Conservation (phyloP, 1,140 invertebrate genomes). For the Leptopilina boulardi region DNA sequence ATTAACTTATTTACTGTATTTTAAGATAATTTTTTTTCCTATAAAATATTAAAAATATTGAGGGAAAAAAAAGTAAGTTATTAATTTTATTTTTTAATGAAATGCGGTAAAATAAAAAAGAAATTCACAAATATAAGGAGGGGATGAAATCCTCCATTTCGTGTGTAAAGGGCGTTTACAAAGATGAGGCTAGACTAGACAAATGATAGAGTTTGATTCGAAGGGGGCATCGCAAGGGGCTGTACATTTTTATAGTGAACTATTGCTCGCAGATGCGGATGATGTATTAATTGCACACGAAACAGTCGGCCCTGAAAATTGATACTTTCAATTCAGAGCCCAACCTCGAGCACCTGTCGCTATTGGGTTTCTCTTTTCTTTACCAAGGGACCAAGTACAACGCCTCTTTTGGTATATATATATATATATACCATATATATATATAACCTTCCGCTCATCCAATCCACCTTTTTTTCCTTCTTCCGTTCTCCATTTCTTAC, state of each 20-base stretch:
- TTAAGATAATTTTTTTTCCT: too few relatives aligned
- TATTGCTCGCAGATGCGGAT: slow-evolving; percentile 42
- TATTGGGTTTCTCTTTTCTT: slow-evolving; percentile 25
- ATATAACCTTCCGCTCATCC: slow-evolving; percentile 24
- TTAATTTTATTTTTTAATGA: background rate
- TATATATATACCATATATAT: background rate
- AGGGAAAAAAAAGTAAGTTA: background rate
- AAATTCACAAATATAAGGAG: too few relatives aligned
- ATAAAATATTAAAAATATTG: too few relatives aligned
- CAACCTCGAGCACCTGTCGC: slow-evolving; percentile 51
- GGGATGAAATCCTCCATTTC: slow-evolving; percentile 5
- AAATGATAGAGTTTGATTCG: slow-evolving; percentile 51
- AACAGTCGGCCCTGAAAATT: slow-evolving; percentile 60
- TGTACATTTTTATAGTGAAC: slow-evolving; percentile 29
- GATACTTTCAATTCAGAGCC: slow-evolving; percentile 50
- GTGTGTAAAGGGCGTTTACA: background rate
- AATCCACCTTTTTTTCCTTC: slow-evolving; percentile 8
- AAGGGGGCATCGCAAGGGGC: background rate
- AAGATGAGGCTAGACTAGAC: slow-evolving; percentile 36
- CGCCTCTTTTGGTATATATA: slow-evolving; percentile 16
- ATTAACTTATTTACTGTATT: too few relatives aligned
- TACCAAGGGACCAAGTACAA: background rate
- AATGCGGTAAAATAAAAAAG: background rate
- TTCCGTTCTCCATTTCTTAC: slow-evolving; percentile 27
- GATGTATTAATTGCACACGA: slow-evolving; percentile 66